Percentiles rank a stretch among this genome's conserved stretches.
These are phyloP conservation scores for Sericinus montela DNA, from an alignment of 2,888 invertebrate species.

Conservation along the genomic window DNA sequence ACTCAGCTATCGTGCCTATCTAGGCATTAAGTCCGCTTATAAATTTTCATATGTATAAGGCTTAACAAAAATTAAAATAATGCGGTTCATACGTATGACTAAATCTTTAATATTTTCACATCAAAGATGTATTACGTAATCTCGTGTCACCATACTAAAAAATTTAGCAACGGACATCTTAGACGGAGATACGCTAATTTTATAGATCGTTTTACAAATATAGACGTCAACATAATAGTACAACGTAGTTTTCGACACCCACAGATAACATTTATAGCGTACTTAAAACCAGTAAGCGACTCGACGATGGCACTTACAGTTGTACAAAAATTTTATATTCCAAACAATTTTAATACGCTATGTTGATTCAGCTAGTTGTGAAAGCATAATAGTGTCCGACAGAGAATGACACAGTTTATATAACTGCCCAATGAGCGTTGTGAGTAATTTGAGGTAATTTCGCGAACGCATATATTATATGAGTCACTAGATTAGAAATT, in stretches of 20 bases:
- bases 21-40: too few relatives aligned
- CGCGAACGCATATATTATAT: conserved; percentile 44
- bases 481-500: conserved; percentile 58
- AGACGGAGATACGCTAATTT: conserved; percentile 22
- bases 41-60: too few relatives aligned
- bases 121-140: conserved; percentile 7
- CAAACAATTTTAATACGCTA: not conserved
- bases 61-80: too few relatives aligned
- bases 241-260: conserved; percentile 42
- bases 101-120: not conserved
- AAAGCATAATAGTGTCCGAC: not conserved
- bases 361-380: not conserved
- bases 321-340: conserved; percentile 1
- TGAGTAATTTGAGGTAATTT: conserved; percentile 39
- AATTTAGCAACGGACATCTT: conserved; percentile 17
- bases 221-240: conserved; percentile 38
- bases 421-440: conserved; percentile 3
- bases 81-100: too few relatives aligned
- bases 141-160: not conserved
- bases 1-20: too few relatives aligned
- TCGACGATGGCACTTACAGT: conserved; percentile 15
- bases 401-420: not conserved
- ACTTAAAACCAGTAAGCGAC: conserved; percentile 31
- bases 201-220: conserved; percentile 28
- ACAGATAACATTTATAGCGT: conserved; percentile 35